phyloP scores from a whole-genome alignment of 1,140 invertebrate species.

The Spodoptera litura region DNA sequence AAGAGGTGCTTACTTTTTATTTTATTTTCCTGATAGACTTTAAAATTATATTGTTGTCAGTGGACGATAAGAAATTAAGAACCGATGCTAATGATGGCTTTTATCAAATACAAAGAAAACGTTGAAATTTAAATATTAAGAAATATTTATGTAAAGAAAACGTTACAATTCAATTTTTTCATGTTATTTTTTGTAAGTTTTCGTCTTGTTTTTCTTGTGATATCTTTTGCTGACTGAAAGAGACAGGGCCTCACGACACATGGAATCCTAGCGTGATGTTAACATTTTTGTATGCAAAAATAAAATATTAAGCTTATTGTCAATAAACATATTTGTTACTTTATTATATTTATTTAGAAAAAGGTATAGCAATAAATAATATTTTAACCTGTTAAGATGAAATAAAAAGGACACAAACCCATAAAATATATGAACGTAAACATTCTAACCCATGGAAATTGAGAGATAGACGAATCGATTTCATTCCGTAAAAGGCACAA shows the following conservation, averaged over 20 bases:
- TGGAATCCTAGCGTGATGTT: no score
- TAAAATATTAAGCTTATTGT: no score
- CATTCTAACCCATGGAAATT: slow-evolving; percentile 27
- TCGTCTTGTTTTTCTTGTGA: no score
- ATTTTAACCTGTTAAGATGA: not conserved
- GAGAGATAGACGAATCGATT: slow-evolving; percentile 63
- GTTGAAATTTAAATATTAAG: no score
- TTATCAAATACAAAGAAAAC: not conserved
- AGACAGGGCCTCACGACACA: no score
- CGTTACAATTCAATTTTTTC: no score
- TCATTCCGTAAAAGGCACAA: slow-evolving; percentile 58
- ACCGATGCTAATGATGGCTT: not conserved
- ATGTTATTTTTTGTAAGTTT: no score
- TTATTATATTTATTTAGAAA: no score
- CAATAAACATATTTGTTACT: no score
- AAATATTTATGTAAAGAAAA: no score
- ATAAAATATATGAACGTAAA: slow-evolving; percentile 13
- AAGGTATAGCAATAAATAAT: not conserved
- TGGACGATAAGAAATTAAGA: slow-evolving; percentile 1
- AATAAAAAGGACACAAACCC: slow-evolving; percentile 24
- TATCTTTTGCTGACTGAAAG: no score
- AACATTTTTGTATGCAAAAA: no score
- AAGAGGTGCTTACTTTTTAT: slow-evolving; percentile 24
- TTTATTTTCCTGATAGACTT: slow-evolving; percentile 15
- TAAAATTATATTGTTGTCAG: slow-evolving; percentile 25